These are phyloP conservation scores for Dendroctonus ponderosae DNA, from an alignment of 1,140 invertebrate genomes.

Conservation along the genomic window DNA sequence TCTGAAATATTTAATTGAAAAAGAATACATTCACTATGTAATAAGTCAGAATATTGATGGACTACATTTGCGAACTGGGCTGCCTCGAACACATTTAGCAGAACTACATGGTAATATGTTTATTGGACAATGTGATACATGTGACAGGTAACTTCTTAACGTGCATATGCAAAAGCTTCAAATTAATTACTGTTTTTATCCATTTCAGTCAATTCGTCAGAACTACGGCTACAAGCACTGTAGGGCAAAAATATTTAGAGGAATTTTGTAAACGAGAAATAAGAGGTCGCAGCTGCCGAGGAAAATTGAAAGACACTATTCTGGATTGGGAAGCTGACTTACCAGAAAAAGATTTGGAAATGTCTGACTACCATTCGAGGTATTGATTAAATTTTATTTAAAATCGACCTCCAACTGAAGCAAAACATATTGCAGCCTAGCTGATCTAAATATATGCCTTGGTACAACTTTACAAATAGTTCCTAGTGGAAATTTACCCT, in stretches of 20 bases:
- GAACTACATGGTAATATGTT: slow-evolving; percentile 99
- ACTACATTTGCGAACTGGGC: slow-evolving; percentile 86
- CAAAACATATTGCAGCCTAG: slow-evolving; percentile 60
- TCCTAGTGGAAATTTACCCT: slow-evolving; percentile 92
- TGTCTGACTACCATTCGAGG: slow-evolving; percentile 86
- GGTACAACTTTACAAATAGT: slow-evolving; percentile 97
- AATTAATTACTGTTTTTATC: slow-evolving; percentile 21
- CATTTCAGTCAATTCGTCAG: slow-evolving; percentile 78
- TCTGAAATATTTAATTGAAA: slow-evolving; percentile 75
- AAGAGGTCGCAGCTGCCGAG: slow-evolving; percentile 72
- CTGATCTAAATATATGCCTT: slow-evolving; percentile 90
- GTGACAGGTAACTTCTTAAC: slow-evolving; percentile 67
- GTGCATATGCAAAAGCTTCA: too few relatives aligned
- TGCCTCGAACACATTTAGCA: slow-evolving; percentile 75
- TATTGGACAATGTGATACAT: slow-evolving; percentile 89
- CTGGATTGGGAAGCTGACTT: slow-evolving; percentile 98
- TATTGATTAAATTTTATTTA: slow-evolving; percentile 50
- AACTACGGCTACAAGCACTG: slow-evolving; percentile 74
- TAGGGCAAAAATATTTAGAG: slow-evolving; percentile 87
- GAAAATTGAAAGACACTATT: slow-evolving; percentile 84
- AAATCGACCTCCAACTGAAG: neutral
- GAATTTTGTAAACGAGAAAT: slow-evolving; percentile 68
- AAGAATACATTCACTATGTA: slow-evolving; percentile 78
- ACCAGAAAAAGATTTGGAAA: slow-evolving; percentile 83
- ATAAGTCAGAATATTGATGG: slow-evolving; percentile 99